phyloP scores from a whole-genome alignment of 2,888 invertebrate species.

The Pyrgus malvae region DNA sequence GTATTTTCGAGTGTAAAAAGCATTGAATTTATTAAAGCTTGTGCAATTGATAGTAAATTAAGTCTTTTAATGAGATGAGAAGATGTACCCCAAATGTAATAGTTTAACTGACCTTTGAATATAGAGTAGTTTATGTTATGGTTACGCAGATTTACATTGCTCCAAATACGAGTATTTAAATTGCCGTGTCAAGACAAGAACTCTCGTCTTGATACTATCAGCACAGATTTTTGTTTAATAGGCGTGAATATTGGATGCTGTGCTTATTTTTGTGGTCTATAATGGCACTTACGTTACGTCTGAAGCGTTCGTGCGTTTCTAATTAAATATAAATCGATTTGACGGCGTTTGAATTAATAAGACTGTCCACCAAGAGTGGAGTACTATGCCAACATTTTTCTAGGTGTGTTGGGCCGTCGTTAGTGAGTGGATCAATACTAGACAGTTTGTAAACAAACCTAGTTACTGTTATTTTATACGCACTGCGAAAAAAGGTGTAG shows the following conservation, averaged over 20 bases:
- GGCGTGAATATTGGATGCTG: not conserved
- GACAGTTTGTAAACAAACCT: slow-evolving; percentile 14
- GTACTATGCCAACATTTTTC: slow-evolving; percentile 9
- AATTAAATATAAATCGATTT: slow-evolving; percentile 13
- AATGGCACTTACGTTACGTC: not conserved
- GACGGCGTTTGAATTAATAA: not conserved
- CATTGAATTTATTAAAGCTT: not conserved
- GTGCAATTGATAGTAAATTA: too few species aligned
- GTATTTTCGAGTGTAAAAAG: not conserved
- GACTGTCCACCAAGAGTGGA: not conserved
- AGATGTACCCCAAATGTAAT: too few species aligned
- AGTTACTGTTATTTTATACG: slow-evolving; percentile 4
- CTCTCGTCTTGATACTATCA: not conserved
- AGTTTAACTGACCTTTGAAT: too few species aligned
- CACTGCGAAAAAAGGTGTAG: too few species aligned
- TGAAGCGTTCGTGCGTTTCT: not conserved
- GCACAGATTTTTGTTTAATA: not conserved
- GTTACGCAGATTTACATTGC: too few species aligned
- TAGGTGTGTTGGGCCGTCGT: not conserved
- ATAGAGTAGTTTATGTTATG: too few species aligned
- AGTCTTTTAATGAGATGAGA: too few species aligned
- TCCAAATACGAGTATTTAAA: not conserved
- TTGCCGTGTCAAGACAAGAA: not conserved
- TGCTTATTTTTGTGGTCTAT: slow-evolving; percentile 3
- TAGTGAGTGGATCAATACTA: slow-evolving; percentile 12